Percentiles rank a stretch among this genome's conserved stretches.
Evolutionary conservation across 2,113 vertebrate species (phyloP).

Genomic region (Cavia aperea): DNA sequence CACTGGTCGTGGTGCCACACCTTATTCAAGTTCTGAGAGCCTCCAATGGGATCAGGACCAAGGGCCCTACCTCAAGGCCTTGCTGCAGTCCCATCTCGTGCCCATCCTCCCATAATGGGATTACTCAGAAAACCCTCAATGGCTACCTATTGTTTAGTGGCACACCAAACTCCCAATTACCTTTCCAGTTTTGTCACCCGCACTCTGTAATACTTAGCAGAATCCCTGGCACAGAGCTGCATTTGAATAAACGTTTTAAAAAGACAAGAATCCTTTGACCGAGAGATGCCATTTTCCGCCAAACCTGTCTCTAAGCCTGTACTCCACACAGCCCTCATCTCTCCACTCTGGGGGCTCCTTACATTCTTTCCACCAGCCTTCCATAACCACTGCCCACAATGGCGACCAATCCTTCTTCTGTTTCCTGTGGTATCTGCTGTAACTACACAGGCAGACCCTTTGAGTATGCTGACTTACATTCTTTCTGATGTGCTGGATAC

Average conservation of each 20-base stretch:
- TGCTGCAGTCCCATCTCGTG: not conserved
- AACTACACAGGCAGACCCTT: not conserved
- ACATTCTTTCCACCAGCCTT: not conserved
- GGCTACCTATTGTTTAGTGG: not conserved
- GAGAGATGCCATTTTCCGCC: not conserved
- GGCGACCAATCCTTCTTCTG: not conserved
- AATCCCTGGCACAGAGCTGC: not conserved
- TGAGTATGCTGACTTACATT: not conserved
- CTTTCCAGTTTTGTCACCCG: not conserved
- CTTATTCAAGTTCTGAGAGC: not conserved
- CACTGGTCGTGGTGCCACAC: not conserved
- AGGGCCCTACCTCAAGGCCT: not conserved
- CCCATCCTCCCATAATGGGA: not conserved
- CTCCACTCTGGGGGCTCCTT: not conserved
- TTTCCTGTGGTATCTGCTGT: not conserved
- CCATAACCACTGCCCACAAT: not conserved
- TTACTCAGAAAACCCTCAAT: not conserved
- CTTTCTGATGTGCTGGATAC: not conserved
- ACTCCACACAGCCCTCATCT: not conserved
- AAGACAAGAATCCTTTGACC: not conserved
- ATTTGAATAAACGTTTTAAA: slow-evolving; percentile 25
- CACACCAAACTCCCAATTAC: not conserved
- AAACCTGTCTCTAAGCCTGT: not conserved
- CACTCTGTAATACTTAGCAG: not conserved
- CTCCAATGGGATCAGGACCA: not conserved